Base-by-base conservation (phyloP, 2,113 vertebrate genomes). In the Halichoerus grypus region DNA sequence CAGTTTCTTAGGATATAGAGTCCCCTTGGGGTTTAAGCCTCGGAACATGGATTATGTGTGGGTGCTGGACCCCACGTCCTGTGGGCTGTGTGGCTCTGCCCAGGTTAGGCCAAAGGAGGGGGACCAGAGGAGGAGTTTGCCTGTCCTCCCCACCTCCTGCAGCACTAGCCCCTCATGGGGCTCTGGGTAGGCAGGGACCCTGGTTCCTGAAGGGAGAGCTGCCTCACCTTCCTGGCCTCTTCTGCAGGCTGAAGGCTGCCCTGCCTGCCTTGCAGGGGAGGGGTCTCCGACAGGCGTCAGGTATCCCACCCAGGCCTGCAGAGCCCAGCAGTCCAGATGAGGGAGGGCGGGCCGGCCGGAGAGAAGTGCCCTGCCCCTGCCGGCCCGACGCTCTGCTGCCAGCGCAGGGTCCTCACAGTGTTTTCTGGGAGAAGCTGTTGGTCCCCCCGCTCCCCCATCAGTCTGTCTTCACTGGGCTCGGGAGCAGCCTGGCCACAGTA, bases 31-130 rank as follows among this genome's bases (percentile, higher is more conserved):
- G 55, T 49, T 83, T 24, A 31, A 67, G 67, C 10, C 21, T 51
- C 33, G 39, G n/a, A 69, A n/a, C 28, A 10, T 0, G 51, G 24
- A 19, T 12, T 6, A 0, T 1, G 15, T 11, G 55, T 1, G 4
- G 18, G 53, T 1, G 16, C 8, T 0, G 14, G 26, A 0, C 79
- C n/a, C 49, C 36, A 1, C 1, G 79, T 24, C 51, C 33, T 59
- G 10, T 2, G 46, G 26, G 53, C 36, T 21, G 26, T 33, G 4
- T 3, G 36, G 7, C 55, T 59, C 33, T 8, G 39, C 12, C 10
- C 42, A 10, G 28, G 22, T 33, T 42, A 12, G 12, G 39, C 71
- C 26, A 33, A 33, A 4, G 61, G n/a, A n/a, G 24, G 83, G 72
- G 49, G 22, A 22, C 22, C 28, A 11, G 46, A n/a, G 65, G 55